Evolutionary conservation across 2,888 invertebrate species (phyloP), one percentile per base, ranked within the genome.

Genomic region (Drosophila pullipes): DNA sequence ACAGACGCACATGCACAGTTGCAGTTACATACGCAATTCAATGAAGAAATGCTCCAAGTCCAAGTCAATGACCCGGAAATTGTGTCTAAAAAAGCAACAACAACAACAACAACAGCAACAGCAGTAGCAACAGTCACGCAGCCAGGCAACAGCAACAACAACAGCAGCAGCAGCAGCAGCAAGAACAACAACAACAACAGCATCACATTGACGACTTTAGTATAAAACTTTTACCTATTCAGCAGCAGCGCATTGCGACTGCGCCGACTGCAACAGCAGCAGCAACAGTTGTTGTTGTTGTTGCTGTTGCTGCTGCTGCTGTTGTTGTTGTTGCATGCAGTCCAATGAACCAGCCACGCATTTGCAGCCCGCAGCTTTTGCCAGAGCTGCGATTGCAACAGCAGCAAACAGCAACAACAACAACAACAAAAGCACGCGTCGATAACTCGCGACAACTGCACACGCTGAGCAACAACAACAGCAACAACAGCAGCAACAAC

Each of bases 61-160:
- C 86, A 90, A 90, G 93, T 93, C 93, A 93, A 92, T 93, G 93
- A 93, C 93, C 93, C 93, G 93, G 93, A 93, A 93, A 93, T 92
- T 92, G 92, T 92, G 92, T 92, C 92, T 91, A 90, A 89, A 89
- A 85, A 82, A 89, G 79, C 89, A 90, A 83, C 88, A 91, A 81
- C 83, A 81, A 79, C 80, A 83, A 76, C 84, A 69, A 64, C 73
- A 78, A 49, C 55, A 41, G 1, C 41, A 58, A 73, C 59, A 25
- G 78, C 73, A 82, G 73, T 65, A 70, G 82, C 85, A 82, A 78
- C 76, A 81, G 73, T 78, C 73, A 75, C 73, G 74, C 82, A 78
- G 81, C 66, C 57, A 82, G 44, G 72, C 86, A 90, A 81, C 82
- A 85, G 76, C 78, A 69, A 59, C 74, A 76, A 16, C 73, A 73